Evolutionary conservation across 2,888 invertebrate species (phyloP), one percentile per base, ranked within the genome.

Genomic region (Tetranychus truncatus): DNA sequence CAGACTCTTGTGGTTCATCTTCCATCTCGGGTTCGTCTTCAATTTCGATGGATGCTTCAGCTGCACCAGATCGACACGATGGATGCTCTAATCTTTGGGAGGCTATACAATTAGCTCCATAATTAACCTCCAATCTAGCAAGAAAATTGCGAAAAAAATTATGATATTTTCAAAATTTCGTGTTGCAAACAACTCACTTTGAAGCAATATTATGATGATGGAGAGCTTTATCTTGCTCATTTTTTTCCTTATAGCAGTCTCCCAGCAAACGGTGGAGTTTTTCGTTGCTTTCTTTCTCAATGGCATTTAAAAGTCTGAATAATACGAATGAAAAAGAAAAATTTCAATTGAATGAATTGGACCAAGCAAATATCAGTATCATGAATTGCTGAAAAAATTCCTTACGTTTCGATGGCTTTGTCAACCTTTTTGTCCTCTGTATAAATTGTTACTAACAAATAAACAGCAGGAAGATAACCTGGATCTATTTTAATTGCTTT

Each of bases 401-500:
- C 66, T 66, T 69, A 69, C 80, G 91, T 81, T 67, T 87, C 86
- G 45, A 89, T 87, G 0, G 89, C 90, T 77, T 88, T 86, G 77
- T 88, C 87, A 76, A 86, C 82, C 55, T 82, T 80, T 76, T 82
- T 82, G 77, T 85, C 85, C 79, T 84, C 86, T 79, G 88, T 87
- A 72, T 88, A 86, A 76, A 90, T 87, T 80, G 89, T 88, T 6
- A 88, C 88, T 80, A 91, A 83, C 66, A 89, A 84, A 78, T 87
- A 88, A 1, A 91, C 88, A 1, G 90, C 90, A 0, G 89, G 88
- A 34, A 88, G 83, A 82, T 89, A 88, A n/a, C 84, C 85, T 75
- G 88, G 88, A 81, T 91, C 90, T 77, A 88, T 86, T 76, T 86
- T 85, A 72, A 91, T 83, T 0, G 91, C 90, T 80, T 88, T 88